phyloP scores from a whole-genome alignment of 1,140 invertebrate species.

The Heterodera schachtii region DNA sequence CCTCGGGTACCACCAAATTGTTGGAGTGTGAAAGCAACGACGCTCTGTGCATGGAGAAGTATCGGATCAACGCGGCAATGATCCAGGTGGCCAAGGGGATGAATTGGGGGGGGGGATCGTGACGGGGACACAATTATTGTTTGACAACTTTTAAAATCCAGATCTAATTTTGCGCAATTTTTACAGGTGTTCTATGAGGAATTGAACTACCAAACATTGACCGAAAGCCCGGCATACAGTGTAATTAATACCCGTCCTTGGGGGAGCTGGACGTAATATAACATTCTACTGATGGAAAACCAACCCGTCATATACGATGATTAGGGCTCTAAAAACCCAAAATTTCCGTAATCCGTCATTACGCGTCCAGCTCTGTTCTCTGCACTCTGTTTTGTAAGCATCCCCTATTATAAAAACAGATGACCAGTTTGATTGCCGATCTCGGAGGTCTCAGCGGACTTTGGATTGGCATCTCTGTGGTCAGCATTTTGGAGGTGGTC shows the following conservation, averaged over 20 bases:
- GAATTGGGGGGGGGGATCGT: background rate
- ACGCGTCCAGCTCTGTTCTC: no score
- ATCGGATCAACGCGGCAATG: slow-evolving; percentile 64
- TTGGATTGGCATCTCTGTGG: slow-evolving; percentile 65
- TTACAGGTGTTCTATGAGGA: slow-evolving; percentile 64
- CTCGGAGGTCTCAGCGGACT: slow-evolving; percentile 62
- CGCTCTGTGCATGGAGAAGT: slow-evolving; percentile 63
- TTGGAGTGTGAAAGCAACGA: slow-evolving; percentile 42
- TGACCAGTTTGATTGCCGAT: slow-evolving; percentile 59
- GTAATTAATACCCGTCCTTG: slow-evolving; percentile 31
- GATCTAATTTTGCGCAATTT: background rate
- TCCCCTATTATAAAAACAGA: background rate
- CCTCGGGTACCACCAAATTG: slow-evolving; percentile 62
- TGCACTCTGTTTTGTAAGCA: background rate
- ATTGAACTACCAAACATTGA: slow-evolving; percentile 63
- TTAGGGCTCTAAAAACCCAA: no score
- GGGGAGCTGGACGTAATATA: background rate
- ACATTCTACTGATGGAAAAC: no score
- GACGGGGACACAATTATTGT: no score
- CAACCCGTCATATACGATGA: no score
- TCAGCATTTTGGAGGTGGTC: slow-evolving; percentile 59
- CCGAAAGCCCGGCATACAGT: slow-evolving; percentile 60
- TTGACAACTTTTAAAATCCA: background rate
- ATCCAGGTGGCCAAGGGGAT: slow-evolving; percentile 17
- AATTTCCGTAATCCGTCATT: background rate